Evolutionary conservation across 2,888 invertebrate genomes (phyloP), one percentile per base, ranked within the genome.

Genomic region (Mythimna ferrago): DNA sequence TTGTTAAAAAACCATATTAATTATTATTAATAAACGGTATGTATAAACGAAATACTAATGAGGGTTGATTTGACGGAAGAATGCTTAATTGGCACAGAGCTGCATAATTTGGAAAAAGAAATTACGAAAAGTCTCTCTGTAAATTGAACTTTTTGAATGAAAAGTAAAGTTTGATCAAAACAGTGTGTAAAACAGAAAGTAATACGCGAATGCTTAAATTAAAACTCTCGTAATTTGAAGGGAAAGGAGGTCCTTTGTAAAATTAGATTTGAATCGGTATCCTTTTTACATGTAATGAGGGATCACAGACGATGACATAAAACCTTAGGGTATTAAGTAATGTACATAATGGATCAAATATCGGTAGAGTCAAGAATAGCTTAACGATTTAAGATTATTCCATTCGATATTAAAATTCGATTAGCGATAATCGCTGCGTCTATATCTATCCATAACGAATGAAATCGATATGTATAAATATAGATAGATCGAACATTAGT

Each of bases 321-420:
- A 87, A 91, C 87, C 87, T 87, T 92, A 91, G 88, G 85, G 88
- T 88, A 88, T 89, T 92, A 92, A 91, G 90, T 89, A 87, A 89
- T 95, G 94, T 95, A 94, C 85, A 93, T 94, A 94, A 91, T 92
- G 90, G 91, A 93, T 91, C 93, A 91, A 92, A 90, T 93, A 92
- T 90, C 89, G 88, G 88, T 93, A 92, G 87, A 88, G 83, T 89
- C 87, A 89, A 80, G 75, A 80, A 81, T 83, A 89, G 88, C 86
- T 85, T 80, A 84, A 76, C 66, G 44, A 74, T 81, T 85, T 88
- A 83, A 85, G 81, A 75, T 78, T 85, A 84, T 83, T 85, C 74
- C 80, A 83, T 76, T 78, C 63, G 76, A 84, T 78, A 83, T 77
- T 81, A 81, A 80, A 71, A 84, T 65, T 70, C 81, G 78, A 78